Evolutionary conservation across 1,140 invertebrate species (phyloP).

Genomic region (Lineus longissimus): DNA sequence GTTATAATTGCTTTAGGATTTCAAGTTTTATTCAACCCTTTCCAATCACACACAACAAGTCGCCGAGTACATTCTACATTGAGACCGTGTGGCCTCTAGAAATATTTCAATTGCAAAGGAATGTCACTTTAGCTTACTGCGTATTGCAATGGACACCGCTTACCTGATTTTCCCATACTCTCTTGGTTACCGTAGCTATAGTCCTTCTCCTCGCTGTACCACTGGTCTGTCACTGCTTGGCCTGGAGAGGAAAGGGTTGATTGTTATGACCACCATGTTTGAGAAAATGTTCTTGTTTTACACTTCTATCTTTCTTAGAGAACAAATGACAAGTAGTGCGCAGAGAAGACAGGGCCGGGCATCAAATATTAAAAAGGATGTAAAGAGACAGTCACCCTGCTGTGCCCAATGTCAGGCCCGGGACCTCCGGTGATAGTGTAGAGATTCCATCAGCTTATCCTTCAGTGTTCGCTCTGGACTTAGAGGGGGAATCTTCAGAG

Average conservation of each 20-base stretch:
- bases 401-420: neutral
- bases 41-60: too few species aligned
- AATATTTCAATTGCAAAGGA: too few species aligned
- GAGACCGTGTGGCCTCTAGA: too few species aligned
- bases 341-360: too few species aligned
- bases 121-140: too few species aligned
- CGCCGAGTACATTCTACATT: too few species aligned
- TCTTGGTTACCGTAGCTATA: conserved; percentile 70
- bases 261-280: neutral
- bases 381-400: neutral
- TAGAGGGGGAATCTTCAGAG: too few species aligned
- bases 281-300: neutral
- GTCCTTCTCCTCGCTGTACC: conserved; percentile 76
- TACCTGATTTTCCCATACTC: conserved; percentile 71
- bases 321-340: neutral
- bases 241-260: conserved; percentile 54
- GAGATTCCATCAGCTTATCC: too few species aligned
- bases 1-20: too few species aligned
- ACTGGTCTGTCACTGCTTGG: conserved; percentile 78
- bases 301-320: neutral
- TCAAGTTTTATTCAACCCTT: too few species aligned
- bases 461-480: too few species aligned
- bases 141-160: too few species aligned
- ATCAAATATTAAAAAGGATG: neutral
- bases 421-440: neutral